Conservation (phyloP, 2,797 vertebrate species). For the Eulemur mongoz region DNA sequence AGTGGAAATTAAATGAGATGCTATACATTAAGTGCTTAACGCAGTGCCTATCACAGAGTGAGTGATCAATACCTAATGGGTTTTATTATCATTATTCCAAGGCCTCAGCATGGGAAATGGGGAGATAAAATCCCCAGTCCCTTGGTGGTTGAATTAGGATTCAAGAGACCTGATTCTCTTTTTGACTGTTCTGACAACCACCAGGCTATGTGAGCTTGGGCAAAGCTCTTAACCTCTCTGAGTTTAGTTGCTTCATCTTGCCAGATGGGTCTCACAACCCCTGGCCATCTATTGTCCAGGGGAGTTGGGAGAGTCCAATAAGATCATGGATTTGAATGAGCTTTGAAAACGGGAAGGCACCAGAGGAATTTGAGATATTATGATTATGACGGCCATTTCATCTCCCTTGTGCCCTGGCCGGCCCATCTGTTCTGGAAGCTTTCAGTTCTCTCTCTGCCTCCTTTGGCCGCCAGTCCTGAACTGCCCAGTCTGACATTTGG, state of each 20-base stretch:
- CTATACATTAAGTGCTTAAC: neutral
- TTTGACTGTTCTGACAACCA: neutral
- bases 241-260: neutral
- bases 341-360: slow-evolving; percentile 27
- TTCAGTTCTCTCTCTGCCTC: slow-evolving; percentile 36
- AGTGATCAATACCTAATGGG: neutral
- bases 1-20: neutral
- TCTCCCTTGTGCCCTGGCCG: slow-evolving; percentile 6
- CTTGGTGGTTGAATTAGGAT: neutral
- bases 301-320: slow-evolving; percentile 45
- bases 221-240: slow-evolving; percentile 65
- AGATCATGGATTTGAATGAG: slow-evolving; percentile 64
- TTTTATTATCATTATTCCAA: neutral
- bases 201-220: slow-evolving; percentile 68
- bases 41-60: neutral
- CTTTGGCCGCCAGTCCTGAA: slow-evolving; percentile 58
- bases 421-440: slow-evolving; percentile 73
- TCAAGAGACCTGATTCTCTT: neutral
- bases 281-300: slow-evolving; percentile 10
- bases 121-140: neutral
- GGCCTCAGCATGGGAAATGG: neutral
- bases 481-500: slow-evolving; percentile 60
- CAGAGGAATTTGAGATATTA: slow-evolving; percentile 67
- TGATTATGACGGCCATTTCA: neutral
- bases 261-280: slow-evolving; percentile 56